A percentile compares a stretch with the other conserved stretches of the same genome.
Conservation (phyloP, 2,113 vertebrate species). For the Cavia aperea region DNA sequence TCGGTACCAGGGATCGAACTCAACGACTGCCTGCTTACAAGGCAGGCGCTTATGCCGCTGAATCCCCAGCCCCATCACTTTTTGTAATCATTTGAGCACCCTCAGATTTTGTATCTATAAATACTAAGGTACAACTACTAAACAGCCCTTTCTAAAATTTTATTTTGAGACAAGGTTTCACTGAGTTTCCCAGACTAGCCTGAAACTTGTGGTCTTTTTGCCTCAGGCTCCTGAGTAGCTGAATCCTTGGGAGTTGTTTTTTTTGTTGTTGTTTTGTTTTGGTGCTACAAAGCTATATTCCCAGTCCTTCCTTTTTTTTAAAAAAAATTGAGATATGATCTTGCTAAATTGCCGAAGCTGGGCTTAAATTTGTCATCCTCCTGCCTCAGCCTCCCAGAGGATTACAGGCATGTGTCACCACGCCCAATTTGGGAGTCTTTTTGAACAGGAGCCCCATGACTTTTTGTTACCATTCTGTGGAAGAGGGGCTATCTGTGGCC, state of each 20-base stretch:
- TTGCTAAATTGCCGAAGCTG: not conserved
- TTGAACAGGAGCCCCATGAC: not conserved
- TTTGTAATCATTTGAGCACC: not conserved
- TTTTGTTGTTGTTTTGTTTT: not conserved
- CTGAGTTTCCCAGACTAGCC: not conserved
- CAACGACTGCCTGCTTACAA: too few relatives aligned
- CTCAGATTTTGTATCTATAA: too few relatives aligned
- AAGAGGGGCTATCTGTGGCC: not conserved
- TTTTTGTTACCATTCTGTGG: not conserved
- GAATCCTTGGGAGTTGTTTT: not conserved
- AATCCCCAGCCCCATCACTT: not conserved
- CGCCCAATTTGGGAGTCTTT: not conserved
- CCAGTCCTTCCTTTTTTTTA: not conserved
- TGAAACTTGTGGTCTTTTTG: not conserved
- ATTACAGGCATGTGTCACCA: not conserved
- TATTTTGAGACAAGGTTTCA: not conserved
- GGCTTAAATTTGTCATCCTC: not conserved
- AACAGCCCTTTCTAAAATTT: not conserved
- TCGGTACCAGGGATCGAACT: too few relatives aligned
- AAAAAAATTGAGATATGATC: not conserved
- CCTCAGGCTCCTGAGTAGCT: not conserved
- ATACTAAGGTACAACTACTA: not conserved
- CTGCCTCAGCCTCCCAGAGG: not conserved
- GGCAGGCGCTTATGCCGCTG: too few relatives aligned
- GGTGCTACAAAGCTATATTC: not conserved